Conservation (phyloP, 2,113 vertebrate genomes). For the Brachyhypopomus gauderio region DNA sequence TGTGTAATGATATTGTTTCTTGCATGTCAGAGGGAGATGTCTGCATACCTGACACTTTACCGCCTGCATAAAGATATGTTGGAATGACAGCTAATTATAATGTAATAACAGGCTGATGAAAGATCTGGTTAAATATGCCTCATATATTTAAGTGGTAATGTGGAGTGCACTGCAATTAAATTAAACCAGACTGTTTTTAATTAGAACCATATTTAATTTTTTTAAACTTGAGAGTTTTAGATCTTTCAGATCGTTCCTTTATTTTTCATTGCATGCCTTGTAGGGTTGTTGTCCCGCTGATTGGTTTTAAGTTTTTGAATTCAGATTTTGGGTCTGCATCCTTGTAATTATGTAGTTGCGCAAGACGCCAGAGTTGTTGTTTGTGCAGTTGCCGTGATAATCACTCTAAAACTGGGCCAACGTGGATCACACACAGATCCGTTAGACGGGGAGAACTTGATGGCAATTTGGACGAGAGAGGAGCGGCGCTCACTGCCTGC, state of each 20-base stretch:
- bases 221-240: conserved; percentile 22
- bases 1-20: conserved; percentile 66
- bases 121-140: conserved; percentile 63
- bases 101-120: conserved; percentile 75
- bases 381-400: conserved; percentile 46
- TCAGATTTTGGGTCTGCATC: conserved; percentile 16
- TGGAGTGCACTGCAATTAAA: conserved; percentile 53
- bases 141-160: conserved; percentile 55
- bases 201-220: conserved; percentile 53
- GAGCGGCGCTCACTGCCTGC: conserved; percentile 83
- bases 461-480: conserved; percentile 72
- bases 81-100: conserved; percentile 77
- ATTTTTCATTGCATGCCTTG: not conserved
- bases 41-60: conserved; percentile 75
- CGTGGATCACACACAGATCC: conserved; percentile 65
- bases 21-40: conserved; percentile 67
- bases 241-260: not conserved
- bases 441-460: conserved; percentile 64
- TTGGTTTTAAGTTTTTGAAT: not conserved
- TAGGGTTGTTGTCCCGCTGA: not conserved
- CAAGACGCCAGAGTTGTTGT: conserved; percentile 43
- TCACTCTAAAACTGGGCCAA: conserved; percentile 60
- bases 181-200: conserved; percentile 55
- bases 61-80: conserved; percentile 74
- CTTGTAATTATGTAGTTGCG: conserved; percentile 26